These are phyloP conservation scores for Sparus aurata DNA, from an alignment of 2,797 vertebrate species.

Conservation along the genomic window DNA sequence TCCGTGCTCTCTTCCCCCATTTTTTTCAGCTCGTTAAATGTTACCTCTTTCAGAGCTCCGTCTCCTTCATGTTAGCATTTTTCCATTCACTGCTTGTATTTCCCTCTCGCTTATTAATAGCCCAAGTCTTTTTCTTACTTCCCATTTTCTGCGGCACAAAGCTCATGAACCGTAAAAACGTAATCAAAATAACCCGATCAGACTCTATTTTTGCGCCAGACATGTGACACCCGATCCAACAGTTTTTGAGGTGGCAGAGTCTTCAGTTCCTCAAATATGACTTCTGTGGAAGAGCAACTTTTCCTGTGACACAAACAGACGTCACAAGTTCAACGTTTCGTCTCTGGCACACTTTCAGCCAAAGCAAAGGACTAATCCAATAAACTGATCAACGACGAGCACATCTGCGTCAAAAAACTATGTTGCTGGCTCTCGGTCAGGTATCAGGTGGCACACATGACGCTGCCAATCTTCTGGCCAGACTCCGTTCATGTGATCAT, in stretches of 20 bases:
- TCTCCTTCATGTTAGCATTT: conserved; percentile 34
- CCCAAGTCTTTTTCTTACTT: conserved; percentile 6
- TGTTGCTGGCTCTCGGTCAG: background rate
- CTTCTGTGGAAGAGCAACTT: background rate
- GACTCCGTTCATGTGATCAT: conserved; percentile 47
- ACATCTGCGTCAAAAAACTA: conserved; percentile 29
- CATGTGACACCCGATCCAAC: conserved; percentile 26
- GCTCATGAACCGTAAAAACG: conserved; percentile 10
- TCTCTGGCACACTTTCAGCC: conserved; percentile 1
- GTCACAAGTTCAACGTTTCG: conserved; percentile 2
- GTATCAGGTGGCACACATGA: conserved; percentile 25
- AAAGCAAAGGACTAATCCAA: conserved; percentile 10
- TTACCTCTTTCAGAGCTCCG: background rate
- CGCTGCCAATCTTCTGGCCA: conserved; percentile 31
- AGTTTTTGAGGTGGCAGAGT: conserved; percentile 3
- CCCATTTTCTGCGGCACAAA: conserved; percentile 29
- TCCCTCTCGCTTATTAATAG: background rate
- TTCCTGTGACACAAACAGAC: conserved; percentile 1
- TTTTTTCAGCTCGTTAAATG: background rate
- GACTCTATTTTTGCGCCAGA: conserved; percentile 30
- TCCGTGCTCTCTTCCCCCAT: conserved; percentile 2
- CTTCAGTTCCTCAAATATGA: conserved; percentile 51
- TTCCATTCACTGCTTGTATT: conserved; percentile 37
- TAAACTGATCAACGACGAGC: conserved; percentile 34
- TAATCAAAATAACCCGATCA: conserved; percentile 18